These are phyloP conservation scores for Ranitomeya variabilis DNA, from an alignment of 2,113 vertebrate species.

Conservation along the genomic window DNA sequence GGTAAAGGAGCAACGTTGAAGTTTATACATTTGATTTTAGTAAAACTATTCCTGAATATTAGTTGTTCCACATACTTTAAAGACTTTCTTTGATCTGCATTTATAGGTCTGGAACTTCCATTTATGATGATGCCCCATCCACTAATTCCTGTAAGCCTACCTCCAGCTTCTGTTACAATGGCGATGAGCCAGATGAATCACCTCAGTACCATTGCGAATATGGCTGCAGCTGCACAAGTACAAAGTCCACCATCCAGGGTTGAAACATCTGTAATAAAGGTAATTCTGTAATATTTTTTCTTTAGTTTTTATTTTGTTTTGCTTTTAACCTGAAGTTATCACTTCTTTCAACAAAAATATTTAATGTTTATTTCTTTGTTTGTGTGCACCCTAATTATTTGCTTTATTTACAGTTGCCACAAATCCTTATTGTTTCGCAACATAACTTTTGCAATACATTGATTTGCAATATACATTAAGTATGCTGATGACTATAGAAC, in stretches of 20 bases:
- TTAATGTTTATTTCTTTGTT: not conserved
- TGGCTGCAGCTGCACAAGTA: conserved; percentile 96
- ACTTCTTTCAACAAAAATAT: not conserved
- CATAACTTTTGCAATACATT: too few species aligned
- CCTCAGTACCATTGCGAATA: conserved; percentile 98
- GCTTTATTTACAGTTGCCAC: not conserved
- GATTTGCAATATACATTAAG: too few species aligned
- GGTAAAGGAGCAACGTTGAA: too few species aligned
- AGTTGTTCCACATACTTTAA: not conserved
- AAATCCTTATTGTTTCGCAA: not conserved
- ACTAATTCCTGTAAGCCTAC: conserved; percentile 97
- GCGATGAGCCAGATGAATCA: conserved; percentile 99
- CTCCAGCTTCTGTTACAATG: conserved; percentile 98
- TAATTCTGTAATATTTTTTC: conserved; percentile 64
- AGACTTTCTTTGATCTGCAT: conserved; percentile 11
- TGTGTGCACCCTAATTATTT: not conserved
- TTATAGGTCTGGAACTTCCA: conserved; percentile 93
- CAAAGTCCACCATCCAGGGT: conserved; percentile 94
- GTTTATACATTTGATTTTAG: too few species aligned
- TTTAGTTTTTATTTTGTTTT: not conserved
- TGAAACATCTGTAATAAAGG: conserved; percentile 99
- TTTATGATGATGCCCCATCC: conserved; percentile 99
- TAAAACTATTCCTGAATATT: too few species aligned
- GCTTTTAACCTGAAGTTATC: not conserved
- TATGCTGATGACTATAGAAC: too few species aligned